Percentiles rank a stretch among this genome's conserved stretches.
Conservation (phyloP, 2,888 invertebrate genomes). For the Athalia cordata region DNA sequence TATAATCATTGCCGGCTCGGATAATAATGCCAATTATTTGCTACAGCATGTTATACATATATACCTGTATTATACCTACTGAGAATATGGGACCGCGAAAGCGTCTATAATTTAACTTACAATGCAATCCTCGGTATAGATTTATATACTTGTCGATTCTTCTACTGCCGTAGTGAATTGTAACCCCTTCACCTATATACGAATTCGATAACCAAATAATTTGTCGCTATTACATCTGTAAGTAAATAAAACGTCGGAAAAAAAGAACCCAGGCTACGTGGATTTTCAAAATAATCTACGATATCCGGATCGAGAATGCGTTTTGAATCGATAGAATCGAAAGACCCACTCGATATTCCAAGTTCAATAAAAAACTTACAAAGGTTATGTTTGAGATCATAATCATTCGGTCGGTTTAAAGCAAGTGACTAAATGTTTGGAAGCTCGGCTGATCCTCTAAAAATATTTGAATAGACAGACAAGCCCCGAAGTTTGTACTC, state of each 20-base stretch:
- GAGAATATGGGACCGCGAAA: conserved; percentile 42
- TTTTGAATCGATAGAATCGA: background rate
- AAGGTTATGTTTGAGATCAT: conserved; percentile 23
- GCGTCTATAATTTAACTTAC: conserved; percentile 39
- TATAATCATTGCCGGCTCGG: conserved; percentile 57
- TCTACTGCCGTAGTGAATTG: conserved; percentile 2
- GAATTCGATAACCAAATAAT: conserved; percentile 9
- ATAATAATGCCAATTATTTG: conserved; percentile 57
- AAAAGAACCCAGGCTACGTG: background rate
- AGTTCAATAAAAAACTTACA: conserved; percentile 18
- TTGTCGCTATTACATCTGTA: conserved; percentile 1
- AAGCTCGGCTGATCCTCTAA: conserved; percentile 25
- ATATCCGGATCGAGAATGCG: no score
- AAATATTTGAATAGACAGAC: conserved; percentile 40
- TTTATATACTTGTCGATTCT: conserved; percentile 25
- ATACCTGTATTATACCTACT: conserved; percentile 42
- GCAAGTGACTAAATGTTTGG: conserved; percentile 35
- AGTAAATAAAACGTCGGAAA: conserved; percentile 22
- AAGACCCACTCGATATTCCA: conserved; percentile 25
- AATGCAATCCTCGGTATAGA: background rate
- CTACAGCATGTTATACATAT: conserved; percentile 3
- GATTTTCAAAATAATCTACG: background rate
- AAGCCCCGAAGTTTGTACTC: conserved; percentile 26
- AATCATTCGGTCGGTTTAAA: conserved; percentile 21
- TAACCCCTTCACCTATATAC: conserved; percentile 3